Percentiles rank a stretch among this genome's conserved stretches.
These are phyloP conservation scores for Gortyna flavago DNA, from an alignment of 2,888 invertebrate genomes.

Conservation along the genomic window DNA sequence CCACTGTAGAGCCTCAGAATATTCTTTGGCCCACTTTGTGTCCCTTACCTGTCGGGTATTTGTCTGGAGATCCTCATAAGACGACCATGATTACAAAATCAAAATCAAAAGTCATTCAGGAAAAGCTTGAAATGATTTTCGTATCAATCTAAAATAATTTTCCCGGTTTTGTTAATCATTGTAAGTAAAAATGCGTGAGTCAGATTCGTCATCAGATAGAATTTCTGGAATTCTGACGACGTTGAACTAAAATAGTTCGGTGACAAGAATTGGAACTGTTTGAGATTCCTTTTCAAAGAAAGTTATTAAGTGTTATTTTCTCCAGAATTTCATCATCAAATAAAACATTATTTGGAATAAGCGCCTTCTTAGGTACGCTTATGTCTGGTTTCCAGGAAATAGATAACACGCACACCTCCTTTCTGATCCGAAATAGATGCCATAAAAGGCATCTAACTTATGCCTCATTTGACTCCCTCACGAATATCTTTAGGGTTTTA, in stretches of 20 bases:
- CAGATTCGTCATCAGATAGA: conserved; percentile 36
- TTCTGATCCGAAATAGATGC: neutral
- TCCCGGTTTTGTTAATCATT: conserved; percentile 10
- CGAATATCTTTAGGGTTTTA: neutral
- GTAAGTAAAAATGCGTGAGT: conserved; percentile 28
- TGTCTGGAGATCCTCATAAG: neutral
- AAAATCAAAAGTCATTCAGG: too few relatives aligned
- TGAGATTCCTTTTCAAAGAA: conserved; percentile 17
- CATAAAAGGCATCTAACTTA: neutral
- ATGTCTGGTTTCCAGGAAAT: neutral
- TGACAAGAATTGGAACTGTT: conserved; percentile 33
- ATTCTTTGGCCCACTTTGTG: too few relatives aligned
- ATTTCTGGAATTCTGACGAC: conserved; percentile 56
- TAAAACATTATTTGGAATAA: neutral
- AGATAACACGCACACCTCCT: too few relatives aligned
- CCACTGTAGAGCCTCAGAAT: too few relatives aligned
- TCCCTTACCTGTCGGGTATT: neutral
- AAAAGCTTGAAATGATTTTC: neutral
- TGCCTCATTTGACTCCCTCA: neutral
- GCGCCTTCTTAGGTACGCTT: neutral
- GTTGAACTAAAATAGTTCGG: conserved; percentile 50
- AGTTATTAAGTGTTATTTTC: conserved; percentile 25
- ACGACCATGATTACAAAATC: neutral
- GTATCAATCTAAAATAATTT: neutral
- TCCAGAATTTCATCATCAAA: neutral